These are phyloP conservation scores for Spizaetus ornatus DNA, from an alignment of 2,113 vertebrate genomes.

Conservation along the genomic window DNA sequence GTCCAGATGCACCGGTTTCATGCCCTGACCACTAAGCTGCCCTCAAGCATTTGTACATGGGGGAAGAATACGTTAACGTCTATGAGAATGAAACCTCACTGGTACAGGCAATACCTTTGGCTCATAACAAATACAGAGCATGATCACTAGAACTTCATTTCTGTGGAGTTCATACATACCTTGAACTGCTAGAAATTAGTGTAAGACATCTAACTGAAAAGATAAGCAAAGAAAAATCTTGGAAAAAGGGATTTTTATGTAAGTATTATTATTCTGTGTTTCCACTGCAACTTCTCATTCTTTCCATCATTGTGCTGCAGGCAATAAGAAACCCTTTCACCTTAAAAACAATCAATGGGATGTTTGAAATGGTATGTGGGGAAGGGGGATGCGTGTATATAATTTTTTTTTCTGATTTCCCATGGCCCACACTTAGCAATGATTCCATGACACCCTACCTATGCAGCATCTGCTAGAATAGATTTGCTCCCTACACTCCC, in stretches of 20 bases:
- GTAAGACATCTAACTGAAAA: background rate
- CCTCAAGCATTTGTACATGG: background rate
- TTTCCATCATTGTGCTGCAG: background rate
- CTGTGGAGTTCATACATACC: background rate
- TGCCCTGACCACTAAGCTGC: background rate
- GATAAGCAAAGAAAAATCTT: background rate
- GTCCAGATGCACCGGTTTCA: background rate
- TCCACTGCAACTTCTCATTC: background rate
- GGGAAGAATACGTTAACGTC: background rate
- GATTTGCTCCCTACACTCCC: background rate
- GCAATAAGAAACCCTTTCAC: background rate
- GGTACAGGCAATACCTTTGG: background rate
- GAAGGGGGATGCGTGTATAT: rapidly evolving
- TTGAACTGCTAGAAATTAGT: background rate
- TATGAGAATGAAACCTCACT: background rate
- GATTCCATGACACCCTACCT: background rate
- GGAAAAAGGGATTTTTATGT: background rate
- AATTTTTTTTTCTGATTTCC: background rate
- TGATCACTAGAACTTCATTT: background rate
- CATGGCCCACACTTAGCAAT: background rate
- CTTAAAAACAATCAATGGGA: background rate
- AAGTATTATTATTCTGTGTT: background rate
- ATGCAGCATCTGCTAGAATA: background rate
- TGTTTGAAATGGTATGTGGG: background rate
- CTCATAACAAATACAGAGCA: background rate